Base-by-base conservation (phyloP, 2,888 invertebrate genomes). In the Embidobia sp. region DNA sequence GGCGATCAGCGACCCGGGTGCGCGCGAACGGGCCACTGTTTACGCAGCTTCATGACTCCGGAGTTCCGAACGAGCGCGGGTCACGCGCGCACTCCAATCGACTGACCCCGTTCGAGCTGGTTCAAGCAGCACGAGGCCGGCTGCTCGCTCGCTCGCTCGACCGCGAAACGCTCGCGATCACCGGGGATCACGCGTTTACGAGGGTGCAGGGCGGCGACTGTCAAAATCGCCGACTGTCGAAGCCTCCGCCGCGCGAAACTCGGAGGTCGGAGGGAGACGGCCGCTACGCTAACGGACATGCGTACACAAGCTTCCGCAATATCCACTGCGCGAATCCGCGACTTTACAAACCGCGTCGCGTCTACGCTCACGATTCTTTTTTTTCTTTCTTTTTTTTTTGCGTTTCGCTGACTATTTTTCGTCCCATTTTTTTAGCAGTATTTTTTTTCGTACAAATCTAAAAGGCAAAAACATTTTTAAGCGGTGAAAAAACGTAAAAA, bases 151-250 rank as follows among this genome's bases (percentile, higher is more conserved):
- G n/a, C n/a, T n/a, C n/a, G n/a, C n/a, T n/a, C n/a, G n/a, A n/a
- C n/a, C n/a, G n/a, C n/a, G n/a, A n/a, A n/a, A n/a, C n/a, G 6
- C 8, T 27, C 37, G 27, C 22, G 33, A 6, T 11, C 1, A 16
- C 29, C 3, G 3, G 8, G 37, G 26, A 27, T 55, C 22, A 18
- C 49, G 55, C 55, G 64, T 66, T 70, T 46, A 76, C 77, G 64
- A 79, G 72, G 83, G 83, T 79, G 78, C 81, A 83, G 83, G 83
- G 82, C 83, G 82, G 81, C 82, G 80, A 85, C 85, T 84, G 84
- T 84, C 84, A 83, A 85, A 85, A 83, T 85, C n/a, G n/a, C n/a
- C n/a, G n/a, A 84, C 78, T 77, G 57, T 77, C 53, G 75, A 76
- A 74, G 57, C 61, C 64, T 51, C 70, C 61, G 37, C 69, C 53